These are phyloP conservation scores for Melinaea menophilus DNA, from an alignment of 2,888 invertebrate genomes.

Conservation along the genomic window DNA sequence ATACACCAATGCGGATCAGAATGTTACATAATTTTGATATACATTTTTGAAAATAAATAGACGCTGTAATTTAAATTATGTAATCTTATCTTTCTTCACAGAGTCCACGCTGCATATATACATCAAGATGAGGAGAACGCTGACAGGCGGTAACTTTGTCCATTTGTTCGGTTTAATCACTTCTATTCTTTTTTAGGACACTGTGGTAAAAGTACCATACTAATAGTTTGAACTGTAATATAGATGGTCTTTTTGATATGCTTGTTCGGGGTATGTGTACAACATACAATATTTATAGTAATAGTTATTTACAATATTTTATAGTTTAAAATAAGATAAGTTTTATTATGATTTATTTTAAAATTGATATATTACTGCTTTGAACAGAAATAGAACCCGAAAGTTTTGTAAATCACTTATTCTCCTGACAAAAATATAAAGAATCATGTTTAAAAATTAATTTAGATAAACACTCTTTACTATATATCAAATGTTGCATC, in stretches of 20 bases:
- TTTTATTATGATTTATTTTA: no score
- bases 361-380: no score
- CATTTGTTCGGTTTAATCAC: slow-evolving; percentile 40
- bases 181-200: slow-evolving; percentile 33
- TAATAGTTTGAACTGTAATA: slow-evolving; percentile 16
- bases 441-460: no score
- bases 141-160: slow-evolving; percentile 36
- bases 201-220: slow-evolving; percentile 24
- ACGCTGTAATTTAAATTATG: not conserved
- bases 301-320: not conserved
- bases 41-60: no score
- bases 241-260: slow-evolving; percentile 3
- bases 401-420: no score
- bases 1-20: not conserved
- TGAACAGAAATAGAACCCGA: no score
- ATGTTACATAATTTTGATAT: no score
- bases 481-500: no score
- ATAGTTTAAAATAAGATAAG: no score
- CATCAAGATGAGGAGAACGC: slow-evolving; percentile 28
- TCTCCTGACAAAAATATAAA: no score
- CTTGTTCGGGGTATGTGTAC: not conserved
- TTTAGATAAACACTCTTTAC: no score
- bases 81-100: slow-evolving; percentile 15
- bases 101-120: slow-evolving; percentile 25
- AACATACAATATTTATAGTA: no score